Conservation (phyloP, 2,113 vertebrate species). For the Thamnophis sirtalis region DNA sequence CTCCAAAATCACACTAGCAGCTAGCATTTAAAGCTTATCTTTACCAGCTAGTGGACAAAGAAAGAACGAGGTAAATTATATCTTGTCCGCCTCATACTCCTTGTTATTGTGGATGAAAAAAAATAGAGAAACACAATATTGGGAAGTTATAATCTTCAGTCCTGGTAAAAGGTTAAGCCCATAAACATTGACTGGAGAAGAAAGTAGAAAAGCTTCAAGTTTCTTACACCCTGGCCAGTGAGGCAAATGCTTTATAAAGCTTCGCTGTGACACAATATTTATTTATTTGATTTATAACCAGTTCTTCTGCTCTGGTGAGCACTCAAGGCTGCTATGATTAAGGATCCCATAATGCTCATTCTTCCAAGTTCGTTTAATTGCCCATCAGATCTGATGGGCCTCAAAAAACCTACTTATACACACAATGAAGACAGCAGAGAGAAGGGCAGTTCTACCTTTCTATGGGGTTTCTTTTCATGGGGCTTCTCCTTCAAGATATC, state of each 20-base stretch:
- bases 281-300: neutral
- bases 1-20: accelerated
- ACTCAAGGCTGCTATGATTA: neutral
- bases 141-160: neutral
- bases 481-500: neutral
- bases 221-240: neutral
- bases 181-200: neutral
- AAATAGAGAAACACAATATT: neutral
- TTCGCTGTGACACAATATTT: neutral
- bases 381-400: neutral
- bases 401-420: accelerated
- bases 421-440: accelerated
- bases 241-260: neutral
- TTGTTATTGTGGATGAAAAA: neutral
- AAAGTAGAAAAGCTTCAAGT: neutral
- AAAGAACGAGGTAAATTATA: neutral
- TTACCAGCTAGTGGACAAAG: neutral
- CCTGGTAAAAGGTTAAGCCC: neutral
- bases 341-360: neutral
- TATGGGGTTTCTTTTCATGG: neutral
- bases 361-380: neutral
- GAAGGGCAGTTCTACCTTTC: neutral
- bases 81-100: neutral
- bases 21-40: neutral
- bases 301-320: neutral